These are phyloP conservation scores for Papilio machaon DNA, from an alignment of 1,140 invertebrate genomes.

Conservation along the genomic window DNA sequence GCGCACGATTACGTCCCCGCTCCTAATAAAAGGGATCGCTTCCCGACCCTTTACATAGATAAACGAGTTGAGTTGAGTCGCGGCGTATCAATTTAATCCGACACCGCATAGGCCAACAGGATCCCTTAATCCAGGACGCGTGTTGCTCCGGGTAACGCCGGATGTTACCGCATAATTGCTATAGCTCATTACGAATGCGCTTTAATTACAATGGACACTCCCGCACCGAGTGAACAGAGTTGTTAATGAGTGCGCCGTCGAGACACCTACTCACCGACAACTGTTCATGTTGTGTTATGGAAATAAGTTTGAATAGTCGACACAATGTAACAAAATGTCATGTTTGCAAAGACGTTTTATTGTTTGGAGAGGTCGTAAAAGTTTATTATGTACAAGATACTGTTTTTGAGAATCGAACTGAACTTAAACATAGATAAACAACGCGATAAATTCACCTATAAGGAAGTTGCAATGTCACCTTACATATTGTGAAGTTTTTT, in stretches of 20 bases:
- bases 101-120: slow-evolving; percentile 61
- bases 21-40: slow-evolving; percentile 74
- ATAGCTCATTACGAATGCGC: slow-evolving; percentile 64
- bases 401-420: slow-evolving; percentile 25
- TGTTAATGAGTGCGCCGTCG: slow-evolving; percentile 33
- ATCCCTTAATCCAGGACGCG: slow-evolving; percentile 72
- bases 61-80: slow-evolving; percentile 69
- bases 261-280: slow-evolving; percentile 22
- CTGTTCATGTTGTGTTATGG: slow-evolving; percentile 31
- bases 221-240: slow-evolving; percentile 24
- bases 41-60: slow-evolving; percentile 72
- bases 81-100: slow-evolving; percentile 77
- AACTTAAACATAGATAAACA: background rate
- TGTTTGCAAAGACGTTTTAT: slow-evolving; percentile 13
- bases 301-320: slow-evolving; percentile 28
- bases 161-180: slow-evolving; percentile 76
- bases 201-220: slow-evolving; percentile 55
- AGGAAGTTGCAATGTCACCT: background rate
- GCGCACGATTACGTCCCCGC: slow-evolving; percentile 67
- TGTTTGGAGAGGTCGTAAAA: slow-evolving; percentile 9
- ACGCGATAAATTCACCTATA: slow-evolving; percentile 1
- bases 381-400: background rate
- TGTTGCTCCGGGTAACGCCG: slow-evolving; percentile 60
- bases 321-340: slow-evolving; percentile 30
- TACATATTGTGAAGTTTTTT: background rate